Percentiles rank a stretch among this genome's conserved stretches.
Conservation (phyloP, 2,797 vertebrate species). For the Nyctalus aviator region DNA sequence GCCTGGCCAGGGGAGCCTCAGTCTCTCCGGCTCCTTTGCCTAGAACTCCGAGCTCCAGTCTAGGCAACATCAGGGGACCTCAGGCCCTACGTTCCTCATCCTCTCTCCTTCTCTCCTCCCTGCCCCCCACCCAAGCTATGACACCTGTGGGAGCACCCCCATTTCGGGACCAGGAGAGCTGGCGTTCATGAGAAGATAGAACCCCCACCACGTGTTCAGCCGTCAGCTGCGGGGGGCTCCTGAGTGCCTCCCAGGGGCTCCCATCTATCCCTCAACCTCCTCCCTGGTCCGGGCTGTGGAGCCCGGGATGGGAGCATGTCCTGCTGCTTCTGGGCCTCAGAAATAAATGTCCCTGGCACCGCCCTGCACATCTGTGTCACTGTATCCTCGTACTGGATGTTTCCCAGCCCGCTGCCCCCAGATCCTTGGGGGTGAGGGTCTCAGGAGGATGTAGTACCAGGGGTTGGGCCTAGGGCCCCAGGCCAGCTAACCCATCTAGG, state of each 20-base stretch:
- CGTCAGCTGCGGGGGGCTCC: rapidly evolving
- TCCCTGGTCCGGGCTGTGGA: background rate
- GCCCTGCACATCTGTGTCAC: background rate
- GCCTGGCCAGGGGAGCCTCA: background rate
- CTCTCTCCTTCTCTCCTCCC: no score
- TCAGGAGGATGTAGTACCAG: background rate
- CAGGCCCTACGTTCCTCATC: background rate
- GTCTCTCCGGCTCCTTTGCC: background rate
- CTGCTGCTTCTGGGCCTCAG: background rate
- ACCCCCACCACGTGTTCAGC: conserved; percentile 19
- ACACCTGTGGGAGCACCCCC: background rate
- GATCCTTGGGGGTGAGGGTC: background rate
- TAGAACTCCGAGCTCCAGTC: background rate
- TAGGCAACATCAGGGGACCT: no score
- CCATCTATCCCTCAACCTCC: background rate
- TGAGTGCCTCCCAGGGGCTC: background rate
- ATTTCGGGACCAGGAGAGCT: background rate
- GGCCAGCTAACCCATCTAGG: background rate
- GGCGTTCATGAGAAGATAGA: background rate
- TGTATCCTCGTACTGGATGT: background rate
- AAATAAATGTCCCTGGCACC: conserved; percentile 53
- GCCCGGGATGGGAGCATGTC: background rate
- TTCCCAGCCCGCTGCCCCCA: background rate
- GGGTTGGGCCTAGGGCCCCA: no score
- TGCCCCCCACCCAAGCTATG: background rate